phyloP scores from a whole-genome alignment of 2,113 vertebrate species.

The Heterotis niloticus region DNA sequence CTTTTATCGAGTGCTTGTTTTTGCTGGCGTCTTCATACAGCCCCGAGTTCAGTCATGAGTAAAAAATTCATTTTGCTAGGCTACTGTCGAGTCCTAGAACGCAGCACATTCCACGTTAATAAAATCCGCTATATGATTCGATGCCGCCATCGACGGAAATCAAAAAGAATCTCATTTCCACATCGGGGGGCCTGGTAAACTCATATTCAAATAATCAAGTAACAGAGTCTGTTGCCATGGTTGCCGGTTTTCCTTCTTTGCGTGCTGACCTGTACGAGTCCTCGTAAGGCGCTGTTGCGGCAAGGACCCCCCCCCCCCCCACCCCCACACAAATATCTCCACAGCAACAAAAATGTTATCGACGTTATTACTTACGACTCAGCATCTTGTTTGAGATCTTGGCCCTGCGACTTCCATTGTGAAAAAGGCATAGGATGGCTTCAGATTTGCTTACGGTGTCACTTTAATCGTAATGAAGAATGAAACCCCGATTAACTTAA shows the following conservation, averaged over 20 bases:
- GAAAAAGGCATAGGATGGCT: neutral
- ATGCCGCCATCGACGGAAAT: slow-evolving; percentile 8
- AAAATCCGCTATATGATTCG: neutral
- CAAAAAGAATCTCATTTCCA: slow-evolving; percentile 24
- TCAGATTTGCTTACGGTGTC: slow-evolving; percentile 10
- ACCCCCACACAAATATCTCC: too few species aligned
- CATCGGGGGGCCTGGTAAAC: neutral
- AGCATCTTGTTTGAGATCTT: neutral
- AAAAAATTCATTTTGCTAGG: slow-evolving; percentile 18
- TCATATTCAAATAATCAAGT: slow-evolving; percentile 2
- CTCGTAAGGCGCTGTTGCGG: neutral
- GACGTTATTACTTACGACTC: slow-evolving; percentile 18
- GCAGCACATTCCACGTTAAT: neutral
- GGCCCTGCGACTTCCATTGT: neutral
- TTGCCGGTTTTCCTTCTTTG: neutral
- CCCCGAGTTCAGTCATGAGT: slow-evolving; percentile 21
- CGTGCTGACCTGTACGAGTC: slow-evolving; percentile 13
- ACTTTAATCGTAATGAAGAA: slow-evolving; percentile 10
- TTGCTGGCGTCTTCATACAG: neutral
- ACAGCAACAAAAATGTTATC: slow-evolving; percentile 3
- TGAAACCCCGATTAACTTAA: slow-evolving; percentile 3
- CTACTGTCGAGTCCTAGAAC: neutral
- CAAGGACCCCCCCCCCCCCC: slow-evolving; percentile 12
- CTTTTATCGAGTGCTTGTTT: slow-evolving; percentile 20
- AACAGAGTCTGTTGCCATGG: slow-evolving; percentile 22